These are phyloP conservation scores for Nasonovia ribisnigri DNA, from an alignment of 2,888 invertebrate species.

Conservation along the genomic window DNA sequence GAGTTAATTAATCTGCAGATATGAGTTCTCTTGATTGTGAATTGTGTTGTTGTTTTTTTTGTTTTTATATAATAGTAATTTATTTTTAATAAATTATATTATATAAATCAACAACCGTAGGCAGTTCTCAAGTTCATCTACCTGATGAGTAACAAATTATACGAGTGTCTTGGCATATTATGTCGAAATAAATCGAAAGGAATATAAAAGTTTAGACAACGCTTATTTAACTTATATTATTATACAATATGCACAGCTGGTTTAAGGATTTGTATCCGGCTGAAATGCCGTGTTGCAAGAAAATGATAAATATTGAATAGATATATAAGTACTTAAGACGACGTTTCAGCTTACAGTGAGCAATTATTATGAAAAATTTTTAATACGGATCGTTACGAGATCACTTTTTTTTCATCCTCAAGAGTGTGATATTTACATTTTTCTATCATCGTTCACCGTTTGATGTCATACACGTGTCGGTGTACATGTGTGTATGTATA, in stretches of 20 bases:
- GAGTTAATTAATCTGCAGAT: constrained; percentile 9
- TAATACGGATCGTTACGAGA: background rate
- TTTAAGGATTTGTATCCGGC: background rate
- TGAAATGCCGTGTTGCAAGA: background rate
- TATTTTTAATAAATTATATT: background rate
- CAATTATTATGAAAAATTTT: background rate
- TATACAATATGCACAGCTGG: background rate
- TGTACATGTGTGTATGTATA: background rate
- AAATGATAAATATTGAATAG: background rate
- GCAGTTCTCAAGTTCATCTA: constrained; percentile 8
- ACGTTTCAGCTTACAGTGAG: background rate
- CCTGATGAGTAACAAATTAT: background rate
- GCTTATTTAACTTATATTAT: background rate
- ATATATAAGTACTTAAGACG: background rate
- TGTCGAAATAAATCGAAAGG: background rate
- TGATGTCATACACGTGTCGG: background rate
- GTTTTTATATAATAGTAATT: background rate
- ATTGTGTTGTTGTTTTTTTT: constrained; percentile 8
- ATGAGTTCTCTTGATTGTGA: background rate
- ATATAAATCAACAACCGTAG: background rate
- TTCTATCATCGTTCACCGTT: background rate
- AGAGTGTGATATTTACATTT: background rate
- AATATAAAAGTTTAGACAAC: background rate
- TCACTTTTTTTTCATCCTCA: background rate
- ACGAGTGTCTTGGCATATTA: background rate